These are phyloP conservation scores for Anagrus nilaparvatae DNA, from an alignment of 1,140 invertebrate genomes.

Conservation along the genomic window DNA sequence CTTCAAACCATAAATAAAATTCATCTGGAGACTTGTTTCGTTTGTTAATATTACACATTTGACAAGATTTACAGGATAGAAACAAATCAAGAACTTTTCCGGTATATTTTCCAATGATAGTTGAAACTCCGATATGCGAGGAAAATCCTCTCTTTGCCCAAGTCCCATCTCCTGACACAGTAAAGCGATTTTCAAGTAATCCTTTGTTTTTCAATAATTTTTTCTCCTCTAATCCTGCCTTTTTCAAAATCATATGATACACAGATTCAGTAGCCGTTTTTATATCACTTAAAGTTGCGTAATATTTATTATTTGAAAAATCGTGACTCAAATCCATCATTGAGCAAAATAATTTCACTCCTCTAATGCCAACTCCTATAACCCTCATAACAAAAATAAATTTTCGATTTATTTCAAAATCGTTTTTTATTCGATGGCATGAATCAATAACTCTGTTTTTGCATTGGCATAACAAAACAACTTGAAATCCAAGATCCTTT, in stretches of 20 bases:
- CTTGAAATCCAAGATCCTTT: slow-evolving; percentile 10
- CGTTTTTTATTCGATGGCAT: slow-evolving; percentile 4
- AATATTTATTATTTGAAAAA: slow-evolving; percentile 7
- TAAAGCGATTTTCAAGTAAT: slow-evolving; percentile 7
- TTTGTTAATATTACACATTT: slow-evolving; percentile 17
- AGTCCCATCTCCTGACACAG: slow-evolving; percentile 19
- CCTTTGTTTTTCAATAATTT: no score
- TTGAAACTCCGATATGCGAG: slow-evolving; percentile 18
- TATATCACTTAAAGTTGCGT: slow-evolving; percentile 9
- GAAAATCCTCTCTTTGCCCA: slow-evolving; percentile 23
- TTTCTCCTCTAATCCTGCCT: no score
- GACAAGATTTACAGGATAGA: slow-evolving; percentile 18
- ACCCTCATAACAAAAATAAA: slow-evolving; percentile 10
- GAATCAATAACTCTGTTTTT: background rate
- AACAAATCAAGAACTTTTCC: slow-evolving; percentile 20
- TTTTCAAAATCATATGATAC: slow-evolving; percentile 4
- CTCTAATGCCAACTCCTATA: slow-evolving; percentile 5
- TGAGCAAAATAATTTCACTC: slow-evolving; percentile 9
- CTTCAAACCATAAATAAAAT: slow-evolving; percentile 13
- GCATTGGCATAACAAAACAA: slow-evolving; percentile 7
- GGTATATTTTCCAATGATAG: slow-evolving; percentile 19
- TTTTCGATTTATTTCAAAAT: slow-evolving; percentile 9
- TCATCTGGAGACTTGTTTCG: slow-evolving; percentile 8
- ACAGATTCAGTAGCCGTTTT: slow-evolving; percentile 6
- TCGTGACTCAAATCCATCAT: slow-evolving; percentile 8